Percentiles rank a stretch among this genome's conserved stretches.
Conservation (phyloP, 2,797 vertebrate genomes). For the Channallabes apus region DNA sequence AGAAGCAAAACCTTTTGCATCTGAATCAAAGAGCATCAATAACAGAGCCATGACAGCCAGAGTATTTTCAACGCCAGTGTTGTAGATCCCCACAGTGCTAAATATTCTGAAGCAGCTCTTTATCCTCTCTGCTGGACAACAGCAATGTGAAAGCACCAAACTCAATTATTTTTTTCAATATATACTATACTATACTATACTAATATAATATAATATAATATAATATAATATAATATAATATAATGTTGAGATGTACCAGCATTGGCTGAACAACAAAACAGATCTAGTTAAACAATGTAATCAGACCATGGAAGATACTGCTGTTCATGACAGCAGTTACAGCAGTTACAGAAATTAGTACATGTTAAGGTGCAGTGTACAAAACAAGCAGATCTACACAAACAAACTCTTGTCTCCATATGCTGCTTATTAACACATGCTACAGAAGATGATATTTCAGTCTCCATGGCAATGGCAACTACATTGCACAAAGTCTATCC, state of each 20-base stretch:
- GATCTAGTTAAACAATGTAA: neutral
- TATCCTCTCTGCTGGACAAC: conserved; percentile 16
- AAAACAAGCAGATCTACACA: neutral
- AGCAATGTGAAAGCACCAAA: neutral
- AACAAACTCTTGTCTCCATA: neutral
- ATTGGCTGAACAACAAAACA: neutral
- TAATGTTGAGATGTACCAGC: neutral
- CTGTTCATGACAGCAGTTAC: neutral
- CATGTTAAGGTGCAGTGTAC: neutral
- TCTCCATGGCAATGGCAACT: neutral
- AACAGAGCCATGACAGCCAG: neutral
- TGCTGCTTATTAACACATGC: neutral
- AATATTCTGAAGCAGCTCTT: conserved; percentile 8
- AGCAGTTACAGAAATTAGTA: no score
- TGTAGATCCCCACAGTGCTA: neutral
- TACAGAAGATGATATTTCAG: neutral
- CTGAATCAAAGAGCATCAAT: conserved; percentile 13
- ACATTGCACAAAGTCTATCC: no score
- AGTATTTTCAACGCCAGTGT: neutral
- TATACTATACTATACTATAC: no score
- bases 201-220: no score
- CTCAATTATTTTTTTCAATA: no score
- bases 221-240: no score
- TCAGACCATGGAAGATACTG: neutral
- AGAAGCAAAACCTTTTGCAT: neutral